A percentile compares a stretch with the other conserved stretches of the same genome.
Conservation (phyloP, 2,797 vertebrate genomes). For the Emydoidea blandingii region DNA sequence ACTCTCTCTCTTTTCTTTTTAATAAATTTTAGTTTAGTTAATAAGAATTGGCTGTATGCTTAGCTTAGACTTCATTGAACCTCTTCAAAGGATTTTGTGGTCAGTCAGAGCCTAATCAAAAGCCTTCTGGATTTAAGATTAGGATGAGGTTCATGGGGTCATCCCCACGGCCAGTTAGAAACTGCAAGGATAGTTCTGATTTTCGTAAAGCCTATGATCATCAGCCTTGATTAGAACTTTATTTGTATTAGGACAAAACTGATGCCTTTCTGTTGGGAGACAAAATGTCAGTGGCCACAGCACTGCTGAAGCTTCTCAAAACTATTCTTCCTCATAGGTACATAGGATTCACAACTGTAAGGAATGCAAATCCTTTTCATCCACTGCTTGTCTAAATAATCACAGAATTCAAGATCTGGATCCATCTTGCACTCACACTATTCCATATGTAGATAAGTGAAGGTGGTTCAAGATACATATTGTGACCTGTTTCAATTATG, state of each 20-base stretch:
- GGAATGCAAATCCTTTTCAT: background rate
- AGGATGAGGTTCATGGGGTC: background rate
- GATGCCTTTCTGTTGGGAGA: background rate
- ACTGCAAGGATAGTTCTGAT: background rate
- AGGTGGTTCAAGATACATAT: background rate
- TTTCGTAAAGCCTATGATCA: background rate
- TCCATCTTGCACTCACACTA: background rate
- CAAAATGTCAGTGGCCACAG: background rate
- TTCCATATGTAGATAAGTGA: background rate
- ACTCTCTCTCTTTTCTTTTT: no score
- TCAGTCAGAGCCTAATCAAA: rapidly evolving
- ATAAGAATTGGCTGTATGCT: background rate
- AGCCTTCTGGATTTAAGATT: rapidly evolving
- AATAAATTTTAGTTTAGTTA: no score
- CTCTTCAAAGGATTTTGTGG: background rate
- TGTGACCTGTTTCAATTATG: background rate
- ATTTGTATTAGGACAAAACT: background rate
- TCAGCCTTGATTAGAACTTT: background rate
- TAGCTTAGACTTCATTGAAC: background rate
- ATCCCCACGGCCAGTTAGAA: background rate
- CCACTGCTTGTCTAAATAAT: background rate
- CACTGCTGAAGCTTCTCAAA: background rate
- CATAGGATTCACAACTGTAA: background rate
- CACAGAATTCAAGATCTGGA: background rate
- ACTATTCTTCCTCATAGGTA: background rate